Evolutionary conservation across 2,113 vertebrate species (phyloP), one percentile per base, ranked within the genome.

Genomic region (Micronycteris hirsuta): DNA sequence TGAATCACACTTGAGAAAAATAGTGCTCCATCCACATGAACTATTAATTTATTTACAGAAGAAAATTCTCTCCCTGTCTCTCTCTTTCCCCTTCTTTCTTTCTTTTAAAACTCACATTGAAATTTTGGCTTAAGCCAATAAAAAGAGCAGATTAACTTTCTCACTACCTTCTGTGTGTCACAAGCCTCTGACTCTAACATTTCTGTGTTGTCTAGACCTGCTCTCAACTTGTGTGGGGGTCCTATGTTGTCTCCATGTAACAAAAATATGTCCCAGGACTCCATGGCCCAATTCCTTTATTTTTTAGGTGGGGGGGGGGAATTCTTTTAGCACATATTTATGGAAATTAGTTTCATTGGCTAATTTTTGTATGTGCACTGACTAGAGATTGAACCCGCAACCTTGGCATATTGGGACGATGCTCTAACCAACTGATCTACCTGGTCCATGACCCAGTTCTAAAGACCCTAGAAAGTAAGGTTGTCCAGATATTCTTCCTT

Each of bases 1-100:
- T 96, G 95, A 98, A 91, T 98, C 95, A 97, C 61, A 96, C 89
- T 89, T 67, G 96, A 95, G 68, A 95, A 97, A 98, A 98, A 90
- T 90, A 94, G 93, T 76, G 56, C 54, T 33, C 65, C 11, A 36
- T 81, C n/a, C 70, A 96, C 17, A 86, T 56, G 74, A 92, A 76
- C 54, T 96, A 96, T 97, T 98, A 76, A 96, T 95, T 95, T 97
- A 91, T 95, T 98, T 98, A 95, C 86, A 84, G 67, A 96, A 80
- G 45, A 94, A 38, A 74, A 3, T 63, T 24, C 16, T 36, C 5
- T 19, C 10, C 36, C 22, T 20, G 3, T 5, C 52, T 45, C 54
- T 28, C 17, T 52, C 20, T 47, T 19, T 13, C 36, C n/a, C 15
- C 16, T 16, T 3, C 36, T 15, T 33, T n/a, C n/a, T n/a, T n/a